A percentile compares a stretch with the other conserved stretches of the same genome.
Conservation (phyloP, 2,113 vertebrate species). For the Pao palembangensis region DNA sequence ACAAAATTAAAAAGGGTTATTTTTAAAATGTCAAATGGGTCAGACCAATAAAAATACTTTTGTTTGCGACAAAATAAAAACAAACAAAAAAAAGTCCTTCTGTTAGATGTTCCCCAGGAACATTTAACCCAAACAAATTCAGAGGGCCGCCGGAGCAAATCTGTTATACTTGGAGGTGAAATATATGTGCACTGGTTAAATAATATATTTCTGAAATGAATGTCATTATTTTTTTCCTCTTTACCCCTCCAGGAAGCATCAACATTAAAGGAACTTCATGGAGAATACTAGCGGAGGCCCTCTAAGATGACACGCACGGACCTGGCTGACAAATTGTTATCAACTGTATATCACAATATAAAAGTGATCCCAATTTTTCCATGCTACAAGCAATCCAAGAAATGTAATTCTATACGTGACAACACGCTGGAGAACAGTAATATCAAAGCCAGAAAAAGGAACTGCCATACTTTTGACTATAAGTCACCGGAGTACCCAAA, state of each 20-base stretch:
- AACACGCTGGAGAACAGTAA: slow-evolving; percentile 75
- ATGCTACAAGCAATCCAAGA: slow-evolving; percentile 73
- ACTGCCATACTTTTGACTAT: slow-evolving; percentile 88
- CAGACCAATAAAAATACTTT: no score
- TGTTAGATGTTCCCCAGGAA: no score
- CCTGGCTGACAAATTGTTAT: slow-evolving; percentile 91
- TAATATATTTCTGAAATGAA: not conserved
- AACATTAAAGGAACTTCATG: slow-evolving; percentile 81
- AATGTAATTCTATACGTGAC: slow-evolving; percentile 82
- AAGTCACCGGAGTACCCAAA: slow-evolving; percentile 80
- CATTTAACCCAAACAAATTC: no score
- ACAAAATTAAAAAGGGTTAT: no score
- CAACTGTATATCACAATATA: slow-evolving; percentile 90
- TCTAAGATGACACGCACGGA: slow-evolving; percentile 99
- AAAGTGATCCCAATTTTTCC: slow-evolving; percentile 79
- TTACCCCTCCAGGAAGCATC: slow-evolving; percentile 57
- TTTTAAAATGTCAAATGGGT: no score
- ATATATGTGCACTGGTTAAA: no score
- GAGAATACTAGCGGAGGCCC: slow-evolving; percentile 73
- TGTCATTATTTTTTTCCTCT: slow-evolving; percentile 36
- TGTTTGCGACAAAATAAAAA: no score
- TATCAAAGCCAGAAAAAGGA: slow-evolving; percentile 84
- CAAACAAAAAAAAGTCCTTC: no score
- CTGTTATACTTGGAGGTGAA: no score
- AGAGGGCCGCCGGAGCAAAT: no score